These are phyloP conservation scores for Phoxinus phoxinus DNA, from an alignment of 2,113 vertebrate species.

Conservation along the genomic window DNA sequence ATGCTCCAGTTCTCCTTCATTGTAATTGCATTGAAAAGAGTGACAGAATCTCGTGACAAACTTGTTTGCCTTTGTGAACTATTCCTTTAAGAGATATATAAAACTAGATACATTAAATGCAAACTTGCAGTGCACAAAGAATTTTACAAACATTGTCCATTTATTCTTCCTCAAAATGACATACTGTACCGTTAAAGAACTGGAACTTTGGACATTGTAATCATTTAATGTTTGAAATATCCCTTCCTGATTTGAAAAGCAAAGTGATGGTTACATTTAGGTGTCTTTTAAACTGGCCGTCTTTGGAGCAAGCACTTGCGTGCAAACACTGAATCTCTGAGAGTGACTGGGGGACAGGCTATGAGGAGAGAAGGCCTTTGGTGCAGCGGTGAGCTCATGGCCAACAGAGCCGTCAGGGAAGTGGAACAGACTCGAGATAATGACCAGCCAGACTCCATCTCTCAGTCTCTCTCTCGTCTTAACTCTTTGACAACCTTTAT, in stretches of 20 bases:
- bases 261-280: neutral
- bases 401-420: constrained; percentile 58
- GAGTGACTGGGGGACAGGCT: constrained; percentile 43
- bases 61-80: neutral
- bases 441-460: constrained; percentile 51
- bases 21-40: neutral
- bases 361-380: constrained; percentile 11
- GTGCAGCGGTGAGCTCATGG: constrained; percentile 43
- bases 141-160: too few relatives aligned
- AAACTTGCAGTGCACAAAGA: neutral
- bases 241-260: neutral
- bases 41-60: neutral
- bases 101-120: neutral
- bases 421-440: constrained; percentile 58
- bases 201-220: neutral
- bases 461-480: neutral
- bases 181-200: neutral
- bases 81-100: neutral
- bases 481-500: constrained; percentile 13
- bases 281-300: neutral
- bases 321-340: constrained; percentile 17
- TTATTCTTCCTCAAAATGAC: too few relatives aligned
- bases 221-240: neutral
- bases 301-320: neutral
- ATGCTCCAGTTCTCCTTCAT: neutral